Evolutionary conservation across 2,888 invertebrate species (phyloP), one percentile per base, ranked within the genome.

Genomic region (Drosophila peninsularis): DNA sequence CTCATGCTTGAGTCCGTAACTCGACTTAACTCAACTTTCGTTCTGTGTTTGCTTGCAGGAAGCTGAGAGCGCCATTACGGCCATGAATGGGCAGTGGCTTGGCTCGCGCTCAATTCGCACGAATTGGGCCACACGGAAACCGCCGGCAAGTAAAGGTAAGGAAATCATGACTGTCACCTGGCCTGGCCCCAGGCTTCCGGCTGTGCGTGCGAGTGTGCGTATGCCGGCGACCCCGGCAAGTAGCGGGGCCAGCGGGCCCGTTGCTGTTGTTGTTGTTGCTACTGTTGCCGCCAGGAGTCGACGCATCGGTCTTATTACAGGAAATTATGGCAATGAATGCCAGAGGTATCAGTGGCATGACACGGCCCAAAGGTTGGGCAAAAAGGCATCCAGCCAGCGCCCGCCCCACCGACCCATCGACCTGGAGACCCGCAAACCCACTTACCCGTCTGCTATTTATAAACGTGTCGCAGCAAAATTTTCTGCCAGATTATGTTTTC

Each of bases 11-110:
- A 54, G 34, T 56, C 57, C 53, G 13, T 36, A 44, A 5, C 21
- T 50, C 7, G 17, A 17, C 44, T 53, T 42, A 36, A 14, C 42
- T 21, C 49, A 32, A 32, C 21, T 34, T 19, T 17, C 21, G 11
- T n/a, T 34, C 9, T 5, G 6, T 17, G 19, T 37, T 52, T 7
- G 9, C 34, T 21, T 39, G 3, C 94, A 97, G 97, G 99, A 99
- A 94, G 99, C 99, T 67, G 99, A 99, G 93, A 97, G 97, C 84
- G 99, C 99, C 72, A 99, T 99, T 85, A 96, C 97, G 58, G 97
- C 97, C 69, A 99, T 99, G 99, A 99, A 99, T 93, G 99, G 99
- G 6, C 99, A 99, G 93, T 99, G 99, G 99, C 94, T 99, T 64
- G 99, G 99, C 41, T 98, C 98, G 83, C 95, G 99, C 88, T 97